phyloP scores from a whole-genome alignment of 2,797 vertebrate species.

The Malacoraja senta region DNA sequence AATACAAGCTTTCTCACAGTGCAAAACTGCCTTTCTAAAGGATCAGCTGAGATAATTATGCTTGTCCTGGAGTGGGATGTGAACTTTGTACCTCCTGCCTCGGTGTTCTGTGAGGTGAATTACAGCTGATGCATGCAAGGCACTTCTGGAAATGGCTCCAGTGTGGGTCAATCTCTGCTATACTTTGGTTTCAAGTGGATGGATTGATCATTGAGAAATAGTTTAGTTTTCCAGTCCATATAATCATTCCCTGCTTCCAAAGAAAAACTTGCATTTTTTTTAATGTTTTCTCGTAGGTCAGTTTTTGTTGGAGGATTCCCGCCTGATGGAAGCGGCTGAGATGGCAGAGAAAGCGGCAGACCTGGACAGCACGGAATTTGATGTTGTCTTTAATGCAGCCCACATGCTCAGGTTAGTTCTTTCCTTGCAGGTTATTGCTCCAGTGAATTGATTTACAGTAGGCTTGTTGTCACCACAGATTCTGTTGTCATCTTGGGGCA shows the following conservation, averaged over 20 bases:
- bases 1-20: no score
- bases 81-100: no score
- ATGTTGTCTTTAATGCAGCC: conserved; percentile 94
- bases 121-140: no score
- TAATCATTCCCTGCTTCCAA: no score
- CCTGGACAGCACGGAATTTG: conserved; percentile 84
- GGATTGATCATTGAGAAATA: background rate
- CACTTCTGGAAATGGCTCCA: background rate
- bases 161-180: background rate
- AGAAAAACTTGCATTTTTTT: conserved; percentile 12
- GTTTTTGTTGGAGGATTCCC: conserved; percentile 91
- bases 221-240: background rate
- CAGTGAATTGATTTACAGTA: background rate
- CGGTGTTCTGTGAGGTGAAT: no score
- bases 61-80: no score
- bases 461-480: background rate
- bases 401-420: conserved; percentile 91
- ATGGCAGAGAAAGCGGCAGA: conserved; percentile 93
- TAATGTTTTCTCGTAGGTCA: conserved; percentile 66
- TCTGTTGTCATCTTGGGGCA: background rate
- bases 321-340: conserved; percentile 86
- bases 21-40: no score
- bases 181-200: no score
- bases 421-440: background rate
- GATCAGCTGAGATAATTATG: no score